Conservation (phyloP, 2,888 invertebrate species). For the Panzeria rudis region DNA sequence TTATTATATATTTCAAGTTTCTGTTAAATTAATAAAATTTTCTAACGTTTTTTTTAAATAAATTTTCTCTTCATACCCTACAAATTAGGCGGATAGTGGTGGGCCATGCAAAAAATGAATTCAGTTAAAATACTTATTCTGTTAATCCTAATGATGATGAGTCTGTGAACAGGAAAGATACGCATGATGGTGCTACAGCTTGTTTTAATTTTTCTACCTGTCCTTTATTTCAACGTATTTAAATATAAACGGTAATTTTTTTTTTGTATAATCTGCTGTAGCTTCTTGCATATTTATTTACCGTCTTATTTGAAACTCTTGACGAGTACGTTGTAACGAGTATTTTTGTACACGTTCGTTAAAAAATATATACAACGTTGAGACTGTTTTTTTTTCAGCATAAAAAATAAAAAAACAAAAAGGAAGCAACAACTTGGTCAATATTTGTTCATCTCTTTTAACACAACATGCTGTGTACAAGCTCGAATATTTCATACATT, state of each 20-base stretch:
- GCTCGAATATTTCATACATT: background rate
- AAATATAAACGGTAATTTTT: slow-evolving; percentile 26
- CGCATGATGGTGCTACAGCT: background rate
- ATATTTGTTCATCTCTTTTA: slow-evolving; percentile 59
- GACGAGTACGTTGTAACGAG: background rate
- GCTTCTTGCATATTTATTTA: slow-evolving; percentile 37
- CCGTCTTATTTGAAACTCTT: slow-evolving; percentile 9
- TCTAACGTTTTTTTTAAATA: background rate
- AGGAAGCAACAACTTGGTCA: slow-evolving; percentile 47
- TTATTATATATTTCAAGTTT: background rate
- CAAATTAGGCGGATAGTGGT: background rate
- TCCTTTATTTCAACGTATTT: slow-evolving; percentile 19
- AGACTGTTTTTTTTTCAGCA: slow-evolving; percentile 9
- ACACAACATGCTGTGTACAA: background rate
- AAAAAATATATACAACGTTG: slow-evolving; percentile 21
- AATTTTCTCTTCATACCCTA: background rate
- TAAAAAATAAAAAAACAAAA: background rate
- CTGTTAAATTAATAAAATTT: background rate
- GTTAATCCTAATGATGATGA: slow-evolving; percentile 10
- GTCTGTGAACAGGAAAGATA: background rate
- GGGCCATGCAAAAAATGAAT: background rate
- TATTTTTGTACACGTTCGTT: slow-evolving; percentile 24
- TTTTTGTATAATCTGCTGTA: background rate
- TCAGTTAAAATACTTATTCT: background rate
- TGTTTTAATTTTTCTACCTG: slow-evolving; percentile 30